phyloP scores from a whole-genome alignment of 2,888 invertebrate species.

The Tridacna gigas region DNA sequence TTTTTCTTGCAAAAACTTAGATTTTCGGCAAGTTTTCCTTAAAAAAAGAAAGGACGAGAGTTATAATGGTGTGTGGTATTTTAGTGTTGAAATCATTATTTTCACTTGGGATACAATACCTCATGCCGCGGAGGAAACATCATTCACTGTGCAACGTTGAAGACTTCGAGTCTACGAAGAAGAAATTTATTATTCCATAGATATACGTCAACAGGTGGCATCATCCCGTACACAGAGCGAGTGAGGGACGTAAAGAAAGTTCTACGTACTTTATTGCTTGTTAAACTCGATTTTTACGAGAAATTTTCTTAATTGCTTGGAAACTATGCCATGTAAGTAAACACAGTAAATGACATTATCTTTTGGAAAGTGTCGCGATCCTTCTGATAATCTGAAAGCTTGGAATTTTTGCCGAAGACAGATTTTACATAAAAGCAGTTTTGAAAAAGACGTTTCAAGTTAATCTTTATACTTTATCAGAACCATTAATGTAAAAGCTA shows the following conservation, averaged over 20 bases:
- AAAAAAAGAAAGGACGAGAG: too few relatives aligned
- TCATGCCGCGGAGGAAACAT: conserved; percentile 29
- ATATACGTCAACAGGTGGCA: conserved; percentile 56
- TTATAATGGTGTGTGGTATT: too few relatives aligned
- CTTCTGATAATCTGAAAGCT: conserved; percentile 1
- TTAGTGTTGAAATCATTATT: too few relatives aligned
- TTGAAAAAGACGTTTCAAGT: neutral
- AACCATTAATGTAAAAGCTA: too few relatives aligned
- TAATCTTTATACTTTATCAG: too few relatives aligned
- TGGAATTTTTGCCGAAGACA: conserved; percentile 2
- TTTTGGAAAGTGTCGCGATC: conserved; percentile 5
- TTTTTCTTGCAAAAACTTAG: too few relatives aligned
- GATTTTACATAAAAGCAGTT: conserved; percentile 15
- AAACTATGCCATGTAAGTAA: conserved; percentile 26
- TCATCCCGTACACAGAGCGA: conserved; percentile 3
- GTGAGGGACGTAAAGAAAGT: neutral
- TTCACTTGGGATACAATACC: too few relatives aligned
- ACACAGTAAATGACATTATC: conserved; percentile 26
- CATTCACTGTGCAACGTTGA: conserved; percentile 49
- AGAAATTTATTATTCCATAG: conserved; percentile 56
- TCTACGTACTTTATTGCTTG: conserved; percentile 16
- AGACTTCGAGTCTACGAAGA: conserved; percentile 57
- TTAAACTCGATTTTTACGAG: conserved; percentile 23
- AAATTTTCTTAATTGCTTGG: conserved; percentile 29
- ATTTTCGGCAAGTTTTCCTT: too few relatives aligned